Conservation (phyloP, 2,797 vertebrate genomes). For the Rallus crepitans region DNA sequence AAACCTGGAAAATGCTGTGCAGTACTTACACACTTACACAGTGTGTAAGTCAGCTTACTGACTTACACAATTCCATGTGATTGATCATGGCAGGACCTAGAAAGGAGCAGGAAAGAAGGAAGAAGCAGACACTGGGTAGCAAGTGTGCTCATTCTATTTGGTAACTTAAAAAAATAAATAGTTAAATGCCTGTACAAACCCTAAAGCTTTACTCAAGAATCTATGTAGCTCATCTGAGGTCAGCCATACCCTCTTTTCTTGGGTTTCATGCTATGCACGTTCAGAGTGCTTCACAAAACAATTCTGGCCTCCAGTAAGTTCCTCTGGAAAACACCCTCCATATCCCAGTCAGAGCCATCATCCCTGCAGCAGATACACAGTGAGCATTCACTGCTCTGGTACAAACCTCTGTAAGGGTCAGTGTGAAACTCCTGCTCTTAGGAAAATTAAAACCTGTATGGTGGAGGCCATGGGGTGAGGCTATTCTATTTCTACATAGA, state of each 20-base stretch:
- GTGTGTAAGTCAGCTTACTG: no score
- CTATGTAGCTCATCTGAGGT: background rate
- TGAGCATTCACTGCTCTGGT: background rate
- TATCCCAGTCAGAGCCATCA: background rate
- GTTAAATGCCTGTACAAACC: background rate
- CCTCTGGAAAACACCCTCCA: background rate
- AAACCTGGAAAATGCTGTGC: background rate
- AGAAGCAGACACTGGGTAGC: background rate
- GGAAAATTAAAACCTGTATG: fast-evolving
- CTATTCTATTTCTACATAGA: fast-evolving
- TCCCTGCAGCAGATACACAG: background rate
- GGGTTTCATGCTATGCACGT: background rate
- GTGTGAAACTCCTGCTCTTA: background rate
- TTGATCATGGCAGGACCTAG: background rate
- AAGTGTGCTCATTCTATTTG: background rate
- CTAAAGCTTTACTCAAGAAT: background rate
- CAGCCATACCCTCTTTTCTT: background rate
- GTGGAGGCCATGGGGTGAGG: background rate
- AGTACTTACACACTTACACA: no score
- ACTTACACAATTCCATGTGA: background rate
- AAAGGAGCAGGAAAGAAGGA: background rate
- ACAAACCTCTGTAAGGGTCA: background rate
- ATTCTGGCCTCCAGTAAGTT: background rate
- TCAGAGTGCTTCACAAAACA: background rate
- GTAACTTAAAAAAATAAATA: background rate